Evolutionary conservation across 2,888 invertebrate species (phyloP), one percentile per base, ranked within the genome.

Genomic region (Melolontha melolontha): DNA sequence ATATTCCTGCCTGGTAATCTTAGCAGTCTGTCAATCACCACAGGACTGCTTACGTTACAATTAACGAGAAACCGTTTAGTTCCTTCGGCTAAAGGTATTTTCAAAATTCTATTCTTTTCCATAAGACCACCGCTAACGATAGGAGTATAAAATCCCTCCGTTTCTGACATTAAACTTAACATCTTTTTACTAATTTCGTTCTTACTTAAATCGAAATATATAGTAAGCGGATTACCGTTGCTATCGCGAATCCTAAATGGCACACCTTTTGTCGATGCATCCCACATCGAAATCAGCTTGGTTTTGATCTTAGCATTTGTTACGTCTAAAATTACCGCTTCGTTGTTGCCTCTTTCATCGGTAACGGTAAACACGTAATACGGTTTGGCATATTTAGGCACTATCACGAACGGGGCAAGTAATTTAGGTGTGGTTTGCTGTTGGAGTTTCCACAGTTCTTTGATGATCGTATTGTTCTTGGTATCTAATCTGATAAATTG

Each of bases 1-100:
- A 47, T 7, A 17, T 17, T 47, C 17, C 44, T 14, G 1, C 42
- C 44, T 1, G 44, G 62, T n/a, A 62, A 17, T 14, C 29, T 29
- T n/a, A 62, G 7, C 27, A 62, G 42, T 12, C 5, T 17, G 6
- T 42, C 47, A 7, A 44, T 29, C 17, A 62, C 44, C 10, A 42
- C 17, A 5, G 47, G 62, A 57, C 12, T 17, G 41, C 16, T 41
- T 10, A 44, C 47, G 29, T 62, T 44, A 14, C 62, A 62, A 22
- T 62, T 16, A 7, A 44, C 44, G 11, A 62, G 29, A 11, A 44
- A 29, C 11, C 12, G 27, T 11, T 29, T 44, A 6, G 11, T 29
- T 2, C n/a, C 12, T 0, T 14, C 12, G 44, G 10, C 7, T 6
- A 47, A 16, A 7, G 44, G 44, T 47, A 47, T 14, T 17, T 16